Conservation (phyloP, 2,888 invertebrate genomes). For the Spisula solida region DNA sequence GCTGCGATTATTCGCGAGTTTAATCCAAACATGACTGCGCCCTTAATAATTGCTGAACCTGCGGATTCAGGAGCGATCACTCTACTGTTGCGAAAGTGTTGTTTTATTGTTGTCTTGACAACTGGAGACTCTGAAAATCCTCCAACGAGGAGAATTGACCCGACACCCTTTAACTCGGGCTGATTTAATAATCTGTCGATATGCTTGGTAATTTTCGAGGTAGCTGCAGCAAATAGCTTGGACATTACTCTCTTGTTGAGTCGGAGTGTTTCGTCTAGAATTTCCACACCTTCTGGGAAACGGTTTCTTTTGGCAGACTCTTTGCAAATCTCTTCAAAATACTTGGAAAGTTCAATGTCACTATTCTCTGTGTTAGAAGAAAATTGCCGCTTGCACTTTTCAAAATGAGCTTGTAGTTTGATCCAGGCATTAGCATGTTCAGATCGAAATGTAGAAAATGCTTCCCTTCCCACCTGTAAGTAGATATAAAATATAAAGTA, state of each 20-base stretch:
- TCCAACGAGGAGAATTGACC: conserved; percentile 64
- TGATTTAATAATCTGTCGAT: conserved; percentile 44
- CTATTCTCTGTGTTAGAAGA: background rate
- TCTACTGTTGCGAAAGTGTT: conserved; percentile 42
- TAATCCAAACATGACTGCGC: conserved; percentile 67
- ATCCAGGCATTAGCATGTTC: conserved; percentile 51
- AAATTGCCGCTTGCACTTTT: conserved; percentile 48
- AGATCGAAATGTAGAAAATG: background rate
- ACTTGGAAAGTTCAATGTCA: background rate
- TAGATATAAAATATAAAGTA: too few species aligned
- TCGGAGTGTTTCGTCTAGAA: conserved; percentile 35
- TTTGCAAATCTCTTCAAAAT: conserved; percentile 6
- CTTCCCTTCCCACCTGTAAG: background rate
- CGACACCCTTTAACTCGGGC: conserved; percentile 25
- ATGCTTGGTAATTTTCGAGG: conserved; percentile 49
- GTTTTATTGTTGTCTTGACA: conserved; percentile 50
- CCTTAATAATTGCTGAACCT: conserved; percentile 63
- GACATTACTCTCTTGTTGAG: conserved; percentile 44
- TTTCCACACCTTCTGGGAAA: background rate
- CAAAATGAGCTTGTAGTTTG: conserved; percentile 57
- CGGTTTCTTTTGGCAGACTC: background rate
- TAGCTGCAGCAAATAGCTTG: conserved; percentile 46
- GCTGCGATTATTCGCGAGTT: conserved; percentile 60
- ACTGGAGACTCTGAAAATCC: conserved; percentile 69
- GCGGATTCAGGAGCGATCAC: conserved; percentile 60